Evolutionary conservation across 2,888 invertebrate species (phyloP), one percentile per base, ranked within the genome.

Genomic region (Drosophila picticornis): DNA sequence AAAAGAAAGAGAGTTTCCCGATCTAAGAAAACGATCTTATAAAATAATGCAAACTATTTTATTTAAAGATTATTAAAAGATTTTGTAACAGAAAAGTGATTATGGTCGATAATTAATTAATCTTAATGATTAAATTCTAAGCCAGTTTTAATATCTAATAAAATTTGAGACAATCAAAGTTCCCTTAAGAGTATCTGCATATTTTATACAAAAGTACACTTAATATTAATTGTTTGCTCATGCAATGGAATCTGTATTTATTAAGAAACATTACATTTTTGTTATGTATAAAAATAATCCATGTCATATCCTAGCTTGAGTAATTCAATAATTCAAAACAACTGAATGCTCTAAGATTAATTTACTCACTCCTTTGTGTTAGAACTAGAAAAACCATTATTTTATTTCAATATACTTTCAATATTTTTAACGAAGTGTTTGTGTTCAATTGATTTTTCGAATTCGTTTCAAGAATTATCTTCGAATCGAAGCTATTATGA

Each of bases 301-400:
- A 43, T 72, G 58, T 32, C 53, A 57, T 48, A 11, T 22, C 4
- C 22, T 22, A 40, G 19, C 32, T 69, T 69, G 22, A 13, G 57
- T 32, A 68, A 58, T 62, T 34, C 59, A 60, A n/a, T 51, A 46
- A 62, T 40, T 25, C 48, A 25, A 70, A 59, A 22, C 22, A n/a
- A 50, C 19, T 55, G 2, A 48, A 40, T 40, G 38, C 34, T 32
- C 32, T 46, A 58, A 10, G n/a, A 27, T 27, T 1, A 13, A 38
- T 27, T n/a, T n/a, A 6, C 2, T 36, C 19, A 1, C 6, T 13
- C 11, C 25, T 16, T 22, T 52, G n/a, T 52, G 7, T 22, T 31
- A 22, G n/a, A 52, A 9, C 11, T 43, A 22, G 22, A 22, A 22
- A 34, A 34, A 4, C 4, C 4, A 1, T 9, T 38, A 11, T 40